Conservation (phyloP, 2,113 vertebrate genomes). For the Coturnix japonica region DNA sequence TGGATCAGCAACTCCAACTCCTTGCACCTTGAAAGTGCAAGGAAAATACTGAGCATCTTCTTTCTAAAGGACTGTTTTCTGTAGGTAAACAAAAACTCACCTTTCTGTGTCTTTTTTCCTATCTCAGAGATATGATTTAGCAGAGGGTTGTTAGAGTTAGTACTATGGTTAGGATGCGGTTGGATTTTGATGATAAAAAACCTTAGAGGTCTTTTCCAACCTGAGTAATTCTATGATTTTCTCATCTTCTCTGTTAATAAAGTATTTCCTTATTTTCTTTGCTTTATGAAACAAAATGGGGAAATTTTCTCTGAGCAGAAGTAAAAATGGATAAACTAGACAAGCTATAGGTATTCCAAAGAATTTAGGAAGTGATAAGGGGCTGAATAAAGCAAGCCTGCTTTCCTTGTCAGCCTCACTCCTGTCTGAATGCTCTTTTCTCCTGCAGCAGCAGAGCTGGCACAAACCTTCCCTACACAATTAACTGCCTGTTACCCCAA, state of each 20-base stretch:
- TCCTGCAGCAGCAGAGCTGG: neutral
- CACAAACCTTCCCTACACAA: constrained; percentile 19
- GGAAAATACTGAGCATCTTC: neutral
- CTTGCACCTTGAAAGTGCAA: neutral
- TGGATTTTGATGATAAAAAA: too few species aligned
- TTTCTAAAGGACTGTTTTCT: neutral
- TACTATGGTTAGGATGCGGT: too few species aligned
- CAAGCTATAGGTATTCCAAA: neutral
- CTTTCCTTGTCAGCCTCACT: neutral
- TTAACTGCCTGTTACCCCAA: constrained; percentile 11
- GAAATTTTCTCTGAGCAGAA: neutral
- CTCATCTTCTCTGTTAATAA: neutral
- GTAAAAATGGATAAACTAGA: neutral
- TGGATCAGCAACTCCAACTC: neutral
- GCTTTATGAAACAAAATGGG: neutral
- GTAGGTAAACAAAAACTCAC: neutral
- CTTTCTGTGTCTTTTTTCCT: neutral
- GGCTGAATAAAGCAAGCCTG: neutral
- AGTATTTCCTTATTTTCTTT: neutral
- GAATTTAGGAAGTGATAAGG: neutral
- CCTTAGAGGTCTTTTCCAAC: too few species aligned
- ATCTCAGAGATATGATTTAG: too few species aligned
- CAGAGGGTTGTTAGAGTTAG: too few species aligned
- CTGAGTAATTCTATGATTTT: too few species aligned
- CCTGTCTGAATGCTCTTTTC: neutral